Percentiles rank a stretch among this genome's conserved stretches.
phyloP scores from a whole-genome alignment of 2,797 vertebrate species.

The Cyprinella venusta region DNA sequence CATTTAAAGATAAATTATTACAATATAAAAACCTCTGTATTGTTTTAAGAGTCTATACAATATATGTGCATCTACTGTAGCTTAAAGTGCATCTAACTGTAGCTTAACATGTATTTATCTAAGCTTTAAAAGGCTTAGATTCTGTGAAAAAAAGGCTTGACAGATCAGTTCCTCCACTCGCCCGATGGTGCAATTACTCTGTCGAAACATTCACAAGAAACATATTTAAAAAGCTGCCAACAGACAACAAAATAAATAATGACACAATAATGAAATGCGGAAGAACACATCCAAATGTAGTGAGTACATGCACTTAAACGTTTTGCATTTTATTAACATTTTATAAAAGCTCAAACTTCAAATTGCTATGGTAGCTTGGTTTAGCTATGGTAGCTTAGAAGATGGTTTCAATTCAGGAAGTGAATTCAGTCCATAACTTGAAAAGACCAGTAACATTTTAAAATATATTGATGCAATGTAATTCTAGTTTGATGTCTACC shows the following conservation, averaged over 20 bases:
- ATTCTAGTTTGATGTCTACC: neutral
- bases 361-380: too few relatives aligned
- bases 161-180: slow-evolving; percentile 3
- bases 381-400: too few relatives aligned
- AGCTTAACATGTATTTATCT: neutral
- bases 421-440: neutral
- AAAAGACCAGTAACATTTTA: neutral
- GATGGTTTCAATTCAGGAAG: neutral
- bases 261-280: neutral
- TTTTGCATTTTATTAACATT: neutral
- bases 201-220: slow-evolving; percentile 47
- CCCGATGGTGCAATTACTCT: slow-evolving; percentile 17
- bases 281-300: neutral
- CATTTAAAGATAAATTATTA: neutral
- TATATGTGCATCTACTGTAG: neutral
- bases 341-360: neutral
- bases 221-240: slow-evolving; percentile 19
- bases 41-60: neutral
- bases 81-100: neutral
- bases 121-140: neutral
- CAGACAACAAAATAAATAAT: slow-evolving; percentile 16
- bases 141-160: neutral
- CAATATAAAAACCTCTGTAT: neutral
- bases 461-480: neutral
- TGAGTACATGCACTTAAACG: neutral